Evolutionary conservation across 2,888 invertebrate genomes (phyloP).

Genomic region (Phortica magna): DNA sequence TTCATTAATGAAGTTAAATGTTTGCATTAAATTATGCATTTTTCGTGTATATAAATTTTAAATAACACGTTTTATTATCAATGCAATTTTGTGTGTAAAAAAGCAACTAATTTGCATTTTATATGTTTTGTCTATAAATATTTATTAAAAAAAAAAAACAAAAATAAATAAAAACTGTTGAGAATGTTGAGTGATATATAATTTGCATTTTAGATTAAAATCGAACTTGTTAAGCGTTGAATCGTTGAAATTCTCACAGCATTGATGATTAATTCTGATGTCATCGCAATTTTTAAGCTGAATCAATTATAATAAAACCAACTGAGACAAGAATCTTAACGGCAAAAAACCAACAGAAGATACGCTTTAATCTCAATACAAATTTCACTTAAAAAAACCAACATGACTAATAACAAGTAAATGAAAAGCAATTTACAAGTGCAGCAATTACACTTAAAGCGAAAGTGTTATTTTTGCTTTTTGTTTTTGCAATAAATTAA

Average conservation of each 20-base stretch:
- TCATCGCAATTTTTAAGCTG: too few relatives aligned
- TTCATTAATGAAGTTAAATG: constrained; percentile 9
- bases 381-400: neutral
- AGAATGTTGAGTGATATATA: too few relatives aligned
- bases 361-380: neutral
- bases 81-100: neutral
- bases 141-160: neutral
- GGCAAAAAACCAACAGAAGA: neutral
- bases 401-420: neutral
- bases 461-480: neutral
- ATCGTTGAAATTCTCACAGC: too few relatives aligned
- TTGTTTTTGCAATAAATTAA: constrained; percentile 9
- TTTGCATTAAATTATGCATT: constrained; percentile 1
- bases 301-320: neutral
- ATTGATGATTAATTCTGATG: too few relatives aligned
- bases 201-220: too few relatives aligned
- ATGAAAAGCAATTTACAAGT: neutral
- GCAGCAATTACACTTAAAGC: constrained; percentile 1
- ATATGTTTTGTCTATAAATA: neutral
- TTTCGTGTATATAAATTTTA: neutral
- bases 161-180: too few relatives aligned
- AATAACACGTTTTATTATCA: neutral
- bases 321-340: neutral
- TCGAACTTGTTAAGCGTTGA: too few relatives aligned
- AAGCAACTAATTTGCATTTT: neutral